Evolutionary conservation across 2,888 invertebrate species (phyloP).

Genomic region (Watsonalla cultraria): DNA sequence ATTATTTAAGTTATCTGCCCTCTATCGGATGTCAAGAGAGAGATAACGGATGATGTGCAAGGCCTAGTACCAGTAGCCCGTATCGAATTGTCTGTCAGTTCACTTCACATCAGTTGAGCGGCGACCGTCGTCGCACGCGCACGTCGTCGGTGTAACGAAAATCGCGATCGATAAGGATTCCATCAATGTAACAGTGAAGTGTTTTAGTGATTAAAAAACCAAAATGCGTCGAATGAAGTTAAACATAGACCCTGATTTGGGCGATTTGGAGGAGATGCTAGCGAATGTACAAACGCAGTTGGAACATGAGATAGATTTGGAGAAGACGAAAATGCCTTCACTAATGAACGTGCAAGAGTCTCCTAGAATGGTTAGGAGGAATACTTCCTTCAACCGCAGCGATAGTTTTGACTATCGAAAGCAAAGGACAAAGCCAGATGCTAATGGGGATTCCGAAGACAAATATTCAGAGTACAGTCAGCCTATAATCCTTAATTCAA

Average conservation of each 20-base stretch:
- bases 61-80: conserved; percentile 19
- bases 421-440: conserved; percentile 30
- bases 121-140: conserved; percentile 33
- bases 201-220: conserved; percentile 6
- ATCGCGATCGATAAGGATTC: conserved; percentile 11
- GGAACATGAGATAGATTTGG: conserved; percentile 67
- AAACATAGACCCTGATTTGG: conserved; percentile 64
- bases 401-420: conserved; percentile 49
- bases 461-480: conserved; percentile 41
- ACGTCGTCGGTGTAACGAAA: conserved; percentile 22
- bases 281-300: conserved; percentile 69
- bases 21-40: conserved; percentile 38
- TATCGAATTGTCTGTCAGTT: conserved; percentile 19
- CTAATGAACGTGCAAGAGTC: conserved; percentile 60
- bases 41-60: conserved; percentile 43
- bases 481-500: conserved; percentile 34
- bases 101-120: conserved; percentile 30
- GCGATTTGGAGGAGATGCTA: conserved; percentile 72
- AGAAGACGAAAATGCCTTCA: conserved; percentile 57
- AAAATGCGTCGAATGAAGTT: conserved; percentile 60
- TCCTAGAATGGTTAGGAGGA: conserved; percentile 53
- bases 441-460: conserved; percentile 32
- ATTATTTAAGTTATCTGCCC: conserved; percentile 17
- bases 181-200: conserved; percentile 10
- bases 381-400: conserved; percentile 43